Evolutionary conservation across 2,888 invertebrate genomes (phyloP), one percentile per base, ranked within the genome.

Genomic region (Alsophila aescularia): DNA sequence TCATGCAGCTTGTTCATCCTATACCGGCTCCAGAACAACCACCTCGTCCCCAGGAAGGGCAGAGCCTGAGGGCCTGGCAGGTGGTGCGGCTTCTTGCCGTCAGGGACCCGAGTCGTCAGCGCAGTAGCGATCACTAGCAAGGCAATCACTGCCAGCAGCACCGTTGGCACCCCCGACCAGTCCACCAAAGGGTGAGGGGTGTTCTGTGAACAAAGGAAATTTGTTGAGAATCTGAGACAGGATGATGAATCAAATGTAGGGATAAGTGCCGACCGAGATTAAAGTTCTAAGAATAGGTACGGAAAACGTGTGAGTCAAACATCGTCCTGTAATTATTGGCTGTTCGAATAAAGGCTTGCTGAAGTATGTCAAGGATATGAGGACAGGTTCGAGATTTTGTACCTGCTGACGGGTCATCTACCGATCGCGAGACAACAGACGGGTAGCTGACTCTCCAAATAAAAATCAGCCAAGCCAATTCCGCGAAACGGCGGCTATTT

Each of bases 21-120:
- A 72, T 96, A 96, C 54, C 93, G 92, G 67, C 92, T 93, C 68
- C 94, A 93, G 79, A 95, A 96, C 45, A 96, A 93, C 97, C 97
- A 97, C 49, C 95, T 92, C 3, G 97, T 96, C 4, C 97, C 97
- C 21, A 97, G 72, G 31, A 96, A 83, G 0, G 97, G 97, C 35
- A 97, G 70, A 0, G 94, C 79, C 7, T 92, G 84, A 0, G 97
- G 97, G 0, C 97, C 97, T 0, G 97, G 97, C 35, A 97, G 93
- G 39, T 79, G 69, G 0, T 71, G 57, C 1, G 71, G 64, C 4
- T 70, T 71, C 63, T 81, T 83, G 34, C 68, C 69, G 21, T 88
- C 85, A 0, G 77, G 61, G 0, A 79, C 60, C 1, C 85, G 74
- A 0, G 80, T 73, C 5, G 81, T 62, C 13, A 89, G 57, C 1